phyloP scores from a whole-genome alignment of 2,797 vertebrate species.

The Micromesistius poutassou region DNA sequence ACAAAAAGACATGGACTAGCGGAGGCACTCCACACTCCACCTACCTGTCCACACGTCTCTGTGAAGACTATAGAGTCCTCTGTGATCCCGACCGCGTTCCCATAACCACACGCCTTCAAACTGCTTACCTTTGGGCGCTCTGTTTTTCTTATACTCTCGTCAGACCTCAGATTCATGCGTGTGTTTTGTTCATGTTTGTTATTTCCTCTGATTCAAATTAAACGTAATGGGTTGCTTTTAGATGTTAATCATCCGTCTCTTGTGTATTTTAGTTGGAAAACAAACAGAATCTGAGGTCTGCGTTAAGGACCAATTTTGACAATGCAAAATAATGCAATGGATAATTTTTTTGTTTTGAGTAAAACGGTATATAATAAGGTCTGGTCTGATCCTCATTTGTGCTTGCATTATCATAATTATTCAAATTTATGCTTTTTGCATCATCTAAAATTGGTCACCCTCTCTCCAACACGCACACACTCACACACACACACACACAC shows the following conservation, averaged over 20 bases:
- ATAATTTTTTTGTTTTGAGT: neutral
- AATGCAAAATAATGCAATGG: slow-evolving; percentile 46
- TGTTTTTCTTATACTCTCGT: slow-evolving; percentile 35
- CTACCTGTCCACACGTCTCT: slow-evolving; percentile 78
- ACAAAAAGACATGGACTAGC: slow-evolving; percentile 71
- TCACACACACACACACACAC: slow-evolving; percentile 19
- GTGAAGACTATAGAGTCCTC: slow-evolving; percentile 55
- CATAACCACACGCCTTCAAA: slow-evolving; percentile 39
- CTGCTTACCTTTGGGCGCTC: slow-evolving; percentile 53
- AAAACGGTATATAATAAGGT: neutral
- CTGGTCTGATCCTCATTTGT: neutral
- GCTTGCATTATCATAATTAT: neutral
- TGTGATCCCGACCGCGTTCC: slow-evolving; percentile 43
- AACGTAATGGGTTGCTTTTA: neutral
- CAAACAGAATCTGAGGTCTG: slow-evolving; percentile 58
- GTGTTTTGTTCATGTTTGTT: neutral
- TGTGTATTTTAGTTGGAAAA: slow-evolving; percentile 29
- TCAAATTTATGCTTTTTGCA: slow-evolving; percentile 38
- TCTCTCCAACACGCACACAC: slow-evolving; percentile 14
- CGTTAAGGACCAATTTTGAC: slow-evolving; percentile 40
- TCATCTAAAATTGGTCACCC: slow-evolving; percentile 47
- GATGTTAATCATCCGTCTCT: slow-evolving; percentile 13
- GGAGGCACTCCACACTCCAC: slow-evolving; percentile 74
- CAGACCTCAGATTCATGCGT: slow-evolving; percentile 58
- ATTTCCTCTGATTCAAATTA: neutral